Percentiles rank a stretch among this genome's conserved stretches.
Conservation (phyloP, 2,113 vertebrate genomes). For the Indicator maculatus region DNA sequence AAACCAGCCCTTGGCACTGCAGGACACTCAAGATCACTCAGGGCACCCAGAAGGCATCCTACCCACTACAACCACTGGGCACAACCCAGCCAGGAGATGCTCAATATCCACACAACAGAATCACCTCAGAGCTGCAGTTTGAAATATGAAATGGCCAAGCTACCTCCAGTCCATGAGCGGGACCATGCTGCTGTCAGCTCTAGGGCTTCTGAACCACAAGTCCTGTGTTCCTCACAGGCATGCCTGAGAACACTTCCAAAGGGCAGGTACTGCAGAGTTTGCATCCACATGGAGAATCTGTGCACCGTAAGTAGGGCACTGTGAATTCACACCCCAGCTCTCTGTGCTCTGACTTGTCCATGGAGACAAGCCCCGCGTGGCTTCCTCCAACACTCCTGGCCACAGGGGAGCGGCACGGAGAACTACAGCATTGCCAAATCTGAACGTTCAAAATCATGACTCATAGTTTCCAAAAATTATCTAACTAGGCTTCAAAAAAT, state of each 20-base stretch:
- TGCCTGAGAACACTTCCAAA: neutral
- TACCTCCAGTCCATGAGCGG: neutral
- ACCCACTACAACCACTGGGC: neutral
- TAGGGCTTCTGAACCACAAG: accelerated
- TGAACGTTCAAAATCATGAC: constrained; percentile 27
- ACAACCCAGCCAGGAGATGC: neutral
- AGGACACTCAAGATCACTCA: neutral
- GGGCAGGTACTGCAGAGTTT: neutral
- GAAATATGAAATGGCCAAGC: neutral
- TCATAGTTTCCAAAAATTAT: constrained; percentile 57
- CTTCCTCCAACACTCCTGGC: constrained; percentile 12
- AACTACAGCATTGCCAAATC: neutral
- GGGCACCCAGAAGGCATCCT: neutral
- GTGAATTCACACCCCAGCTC: constrained; percentile 7
- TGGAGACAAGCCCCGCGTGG: neutral
- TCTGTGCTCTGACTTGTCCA: neutral
- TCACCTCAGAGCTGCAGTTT: neutral
- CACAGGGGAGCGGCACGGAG: neutral
- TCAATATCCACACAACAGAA: accelerated
- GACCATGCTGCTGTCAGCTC: neutral
- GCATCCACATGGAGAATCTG: neutral
- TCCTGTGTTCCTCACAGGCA: neutral
- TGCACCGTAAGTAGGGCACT: neutral
- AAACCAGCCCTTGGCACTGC: neutral
- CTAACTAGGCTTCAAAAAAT: neutral